These are phyloP conservation scores for Peucedramus taeniatus DNA, from an alignment of 2,113 vertebrate genomes.

Conservation along the genomic window DNA sequence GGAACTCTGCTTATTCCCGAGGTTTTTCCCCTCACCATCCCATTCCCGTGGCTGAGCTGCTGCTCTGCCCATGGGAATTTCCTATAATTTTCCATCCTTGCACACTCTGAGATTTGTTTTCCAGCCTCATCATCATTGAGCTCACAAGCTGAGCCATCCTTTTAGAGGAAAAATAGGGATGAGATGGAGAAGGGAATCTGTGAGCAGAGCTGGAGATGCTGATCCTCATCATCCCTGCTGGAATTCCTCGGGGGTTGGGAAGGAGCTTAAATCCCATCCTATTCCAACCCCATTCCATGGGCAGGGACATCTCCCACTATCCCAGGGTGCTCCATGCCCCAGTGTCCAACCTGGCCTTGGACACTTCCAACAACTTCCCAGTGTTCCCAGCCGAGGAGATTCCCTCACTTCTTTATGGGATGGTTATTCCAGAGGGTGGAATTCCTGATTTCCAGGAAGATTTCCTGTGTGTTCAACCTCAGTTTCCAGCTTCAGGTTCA, in stretches of 20 bases:
- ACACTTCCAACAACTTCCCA: fast-evolving
- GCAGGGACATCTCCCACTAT: not conserved
- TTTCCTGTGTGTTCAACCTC: not conserved
- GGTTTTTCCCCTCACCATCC: not conserved
- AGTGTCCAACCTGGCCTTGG: fast-evolving
- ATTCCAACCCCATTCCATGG: not conserved
- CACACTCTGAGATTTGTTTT: not conserved
- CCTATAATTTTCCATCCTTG: not conserved
- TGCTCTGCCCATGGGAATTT: not conserved
- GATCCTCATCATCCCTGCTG: not conserved
- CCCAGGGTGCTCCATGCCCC: not conserved
- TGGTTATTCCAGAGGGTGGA: not conserved
- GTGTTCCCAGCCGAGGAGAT: not conserved
- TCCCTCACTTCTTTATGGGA: not conserved
- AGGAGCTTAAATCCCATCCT: not conserved
- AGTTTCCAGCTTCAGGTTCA: not conserved
- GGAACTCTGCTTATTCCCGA: not conserved
- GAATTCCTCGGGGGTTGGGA: not conserved
- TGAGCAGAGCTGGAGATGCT: not conserved
- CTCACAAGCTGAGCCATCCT: not conserved
- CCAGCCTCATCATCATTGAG: not conserved
- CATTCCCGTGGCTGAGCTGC: not conserved
- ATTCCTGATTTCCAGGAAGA: not conserved
- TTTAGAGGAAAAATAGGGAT: not conserved
- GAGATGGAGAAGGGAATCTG: not conserved